Percentiles rank a stretch among this genome's conserved stretches.
These are phyloP conservation scores for Aythya baeri DNA, from an alignment of 2,113 vertebrate genomes.

Conservation along the genomic window DNA sequence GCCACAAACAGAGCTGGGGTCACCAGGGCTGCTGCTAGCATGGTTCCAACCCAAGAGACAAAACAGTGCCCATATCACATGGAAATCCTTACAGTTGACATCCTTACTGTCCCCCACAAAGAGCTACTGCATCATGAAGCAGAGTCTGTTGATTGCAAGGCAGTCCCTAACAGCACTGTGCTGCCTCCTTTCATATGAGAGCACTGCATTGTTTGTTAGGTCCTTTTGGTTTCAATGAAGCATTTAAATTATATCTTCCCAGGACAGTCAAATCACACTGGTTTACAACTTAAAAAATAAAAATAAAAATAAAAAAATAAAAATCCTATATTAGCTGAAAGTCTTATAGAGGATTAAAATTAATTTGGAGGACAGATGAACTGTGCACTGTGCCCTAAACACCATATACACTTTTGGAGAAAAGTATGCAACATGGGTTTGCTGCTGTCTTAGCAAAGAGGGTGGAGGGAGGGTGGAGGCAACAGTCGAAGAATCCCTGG, in stretches of 20 bases:
- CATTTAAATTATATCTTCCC: not conserved
- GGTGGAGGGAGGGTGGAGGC: not conserved
- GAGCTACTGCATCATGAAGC: fast-evolving
- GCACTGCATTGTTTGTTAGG: not conserved
- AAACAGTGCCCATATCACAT: fast-evolving
- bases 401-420: not conserved
- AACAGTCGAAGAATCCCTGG: not conserved
- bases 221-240: not conserved
- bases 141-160: not conserved
- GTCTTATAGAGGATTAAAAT: not conserved
- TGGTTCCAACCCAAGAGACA: not conserved
- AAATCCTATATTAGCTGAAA: not conserved
- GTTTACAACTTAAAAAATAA: not conserved
- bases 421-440: not conserved
- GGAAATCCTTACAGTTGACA: not conserved
- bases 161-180: not conserved
- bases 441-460: not conserved
- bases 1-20: not conserved
- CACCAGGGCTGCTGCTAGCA: fast-evolving
- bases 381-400: not conserved
- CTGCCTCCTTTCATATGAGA: not conserved
- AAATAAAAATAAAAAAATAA: not conserved
- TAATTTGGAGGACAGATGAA: not conserved
- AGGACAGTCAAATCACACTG: not conserved
- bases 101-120: not conserved